Percentiles rank a stretch among this genome's conserved stretches.
These are phyloP conservation scores for Drosophila rhopaloa DNA, from an alignment of 1,140 invertebrate species.

Conservation along the genomic window DNA sequence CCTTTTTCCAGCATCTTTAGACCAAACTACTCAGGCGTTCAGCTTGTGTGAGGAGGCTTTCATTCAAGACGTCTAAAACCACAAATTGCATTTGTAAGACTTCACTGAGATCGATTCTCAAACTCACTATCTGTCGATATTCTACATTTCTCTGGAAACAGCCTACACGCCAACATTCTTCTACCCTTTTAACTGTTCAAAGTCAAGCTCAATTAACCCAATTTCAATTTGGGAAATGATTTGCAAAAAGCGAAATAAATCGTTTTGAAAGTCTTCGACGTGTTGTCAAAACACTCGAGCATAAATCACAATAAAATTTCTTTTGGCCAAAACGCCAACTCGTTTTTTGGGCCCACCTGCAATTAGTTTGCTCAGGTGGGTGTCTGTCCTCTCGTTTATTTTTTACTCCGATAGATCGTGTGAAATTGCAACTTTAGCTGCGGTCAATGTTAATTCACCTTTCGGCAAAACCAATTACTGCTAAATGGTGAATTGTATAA, in stretches of 20 bases:
- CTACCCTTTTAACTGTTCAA: conserved; percentile 42
- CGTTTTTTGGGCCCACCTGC: conserved; percentile 56
- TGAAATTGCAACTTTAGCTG: conserved; percentile 41
- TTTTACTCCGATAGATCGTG: conserved; percentile 8
- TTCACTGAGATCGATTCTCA: conserved; percentile 24
- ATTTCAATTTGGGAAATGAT: conserved; percentile 59
- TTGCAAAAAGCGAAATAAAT: conserved; percentile 49
- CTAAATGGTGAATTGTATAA: conserved; percentile 49
- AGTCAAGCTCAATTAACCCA: conserved; percentile 68
- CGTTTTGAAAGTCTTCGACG: conserved; percentile 53
- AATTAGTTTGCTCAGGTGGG: conserved; percentile 62
- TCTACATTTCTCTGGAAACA: conserved; percentile 7
- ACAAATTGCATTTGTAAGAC: conserved; percentile 54
- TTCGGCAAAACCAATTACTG: conserved; percentile 3
- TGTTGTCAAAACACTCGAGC: conserved; percentile 63
- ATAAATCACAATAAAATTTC: conserved; percentile 69
- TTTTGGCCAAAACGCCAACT: conserved; percentile 50
- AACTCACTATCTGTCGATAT: conserved; percentile 1
- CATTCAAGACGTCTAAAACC: conserved; percentile 43
- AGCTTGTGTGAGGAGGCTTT: conserved; percentile 19
- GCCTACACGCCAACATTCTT: conserved; percentile 43
- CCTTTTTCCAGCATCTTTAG: conserved; percentile 11
- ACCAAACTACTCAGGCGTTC: conserved; percentile 35
- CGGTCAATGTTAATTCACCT: conserved; percentile 29
- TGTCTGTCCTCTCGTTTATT: conserved; percentile 19